Evolutionary conservation across 2,797 vertebrate species (phyloP).

Genomic region (Muscicapa striata): DNA sequence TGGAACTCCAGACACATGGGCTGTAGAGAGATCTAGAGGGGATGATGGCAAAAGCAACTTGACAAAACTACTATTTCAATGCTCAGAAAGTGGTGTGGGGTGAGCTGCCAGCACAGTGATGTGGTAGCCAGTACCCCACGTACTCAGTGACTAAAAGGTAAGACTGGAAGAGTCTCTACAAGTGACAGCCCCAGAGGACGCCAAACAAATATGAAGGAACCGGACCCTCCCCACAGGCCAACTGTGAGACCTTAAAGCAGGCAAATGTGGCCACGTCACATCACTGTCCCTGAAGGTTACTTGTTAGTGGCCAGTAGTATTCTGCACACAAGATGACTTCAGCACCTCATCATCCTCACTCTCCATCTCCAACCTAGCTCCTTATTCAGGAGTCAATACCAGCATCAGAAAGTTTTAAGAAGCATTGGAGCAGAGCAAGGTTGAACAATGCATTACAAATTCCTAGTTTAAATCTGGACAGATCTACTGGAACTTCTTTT

Average conservation of each 20-base stretch:
- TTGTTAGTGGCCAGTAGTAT: not conserved
- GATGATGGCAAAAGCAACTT: not conserved
- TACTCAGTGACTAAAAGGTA: not conserved
- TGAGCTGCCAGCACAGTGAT: not conserved
- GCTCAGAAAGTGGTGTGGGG: not conserved
- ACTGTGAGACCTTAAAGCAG: not conserved
- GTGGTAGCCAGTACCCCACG: not conserved
- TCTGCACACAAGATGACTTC: not conserved
- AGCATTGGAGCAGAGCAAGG: not conserved
- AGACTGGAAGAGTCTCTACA: not conserved
- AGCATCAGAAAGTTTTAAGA: not conserved
- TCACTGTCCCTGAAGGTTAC: not conserved
- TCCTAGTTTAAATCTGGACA: not conserved
- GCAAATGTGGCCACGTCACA: not conserved
- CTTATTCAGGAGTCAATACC: not conserved
- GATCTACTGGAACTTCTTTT: not conserved
- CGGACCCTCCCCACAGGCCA: not conserved
- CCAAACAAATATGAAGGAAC: not conserved
- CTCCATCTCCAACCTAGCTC: not conserved
- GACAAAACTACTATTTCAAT: accelerated
- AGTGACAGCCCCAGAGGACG: not conserved
- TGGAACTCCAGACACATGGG: not conserved
- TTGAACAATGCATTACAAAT: not conserved
- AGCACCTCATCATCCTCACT: not conserved
- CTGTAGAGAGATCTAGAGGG: not conserved